Conservation (phyloP, 2,797 vertebrate species). For the Melanitta fusca region DNA sequence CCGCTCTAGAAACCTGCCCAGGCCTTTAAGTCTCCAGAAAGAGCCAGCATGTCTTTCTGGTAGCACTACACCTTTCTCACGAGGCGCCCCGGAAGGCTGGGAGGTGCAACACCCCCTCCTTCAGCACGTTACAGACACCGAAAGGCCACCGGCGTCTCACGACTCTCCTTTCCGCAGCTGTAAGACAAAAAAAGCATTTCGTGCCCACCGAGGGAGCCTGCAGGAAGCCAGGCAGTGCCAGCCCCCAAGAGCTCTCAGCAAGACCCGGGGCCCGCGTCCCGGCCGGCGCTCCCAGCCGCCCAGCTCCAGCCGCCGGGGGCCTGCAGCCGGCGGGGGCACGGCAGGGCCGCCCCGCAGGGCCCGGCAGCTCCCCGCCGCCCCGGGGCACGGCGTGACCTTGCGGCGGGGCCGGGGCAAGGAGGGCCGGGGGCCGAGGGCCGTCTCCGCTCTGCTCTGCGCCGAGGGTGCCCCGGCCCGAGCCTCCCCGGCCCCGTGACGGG, state of each 20-base stretch:
- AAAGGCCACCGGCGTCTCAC: not conserved
- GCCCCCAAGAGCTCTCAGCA: too few species aligned
- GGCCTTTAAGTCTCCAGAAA: not conserved
- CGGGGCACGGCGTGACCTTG: not conserved
- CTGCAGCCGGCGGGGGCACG: too few species aligned
- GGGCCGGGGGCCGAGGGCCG: too few species aligned
- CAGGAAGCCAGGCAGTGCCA: too few species aligned
- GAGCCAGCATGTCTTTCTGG: fast-evolving
- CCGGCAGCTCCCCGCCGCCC: too few species aligned
- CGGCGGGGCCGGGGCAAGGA: not conserved
- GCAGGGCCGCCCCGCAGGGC: too few species aligned
- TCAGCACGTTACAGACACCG: not conserved
- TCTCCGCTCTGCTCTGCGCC: not conserved
- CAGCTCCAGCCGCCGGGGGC: too few species aligned
- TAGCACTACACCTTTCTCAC: not conserved
- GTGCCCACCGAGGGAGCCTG: not conserved
- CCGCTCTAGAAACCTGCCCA: not conserved
- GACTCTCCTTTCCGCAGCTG: not conserved
- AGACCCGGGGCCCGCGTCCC: too few species aligned
- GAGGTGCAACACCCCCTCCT: fast-evolving
- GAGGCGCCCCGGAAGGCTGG: not conserved
- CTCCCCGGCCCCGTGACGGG: too few species aligned
- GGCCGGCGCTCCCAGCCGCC: too few species aligned
- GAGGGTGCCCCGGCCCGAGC: too few species aligned
- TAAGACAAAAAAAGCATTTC: fast-evolving